Evolutionary conservation across 2,113 vertebrate genomes (phyloP).

Genomic region (Odocoileus hemionus): DNA sequence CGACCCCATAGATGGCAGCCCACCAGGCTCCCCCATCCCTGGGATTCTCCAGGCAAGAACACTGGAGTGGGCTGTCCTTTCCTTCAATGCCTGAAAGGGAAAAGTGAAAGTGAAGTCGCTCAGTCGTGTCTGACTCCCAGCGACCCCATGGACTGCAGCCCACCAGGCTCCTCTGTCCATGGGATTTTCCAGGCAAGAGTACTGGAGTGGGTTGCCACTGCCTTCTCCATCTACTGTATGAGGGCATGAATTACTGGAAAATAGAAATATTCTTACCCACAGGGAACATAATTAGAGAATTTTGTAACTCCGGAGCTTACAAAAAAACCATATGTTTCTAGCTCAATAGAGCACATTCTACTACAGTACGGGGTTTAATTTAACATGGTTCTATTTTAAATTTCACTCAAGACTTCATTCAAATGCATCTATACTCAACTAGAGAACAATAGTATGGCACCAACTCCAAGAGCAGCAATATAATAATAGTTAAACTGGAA

Average conservation of each 20-base stretch:
- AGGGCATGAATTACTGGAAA: background rate
- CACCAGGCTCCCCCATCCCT: accelerated
- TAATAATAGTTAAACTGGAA: background rate
- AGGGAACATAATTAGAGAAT: background rate
- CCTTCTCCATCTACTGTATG: accelerated
- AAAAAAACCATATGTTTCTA: background rate
- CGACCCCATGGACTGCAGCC: background rate
- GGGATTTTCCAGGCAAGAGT: background rate
- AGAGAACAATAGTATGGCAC: background rate
- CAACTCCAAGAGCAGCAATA: background rate
- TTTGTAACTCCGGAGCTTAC: background rate
- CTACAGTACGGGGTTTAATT: background rate
- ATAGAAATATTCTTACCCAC: background rate
- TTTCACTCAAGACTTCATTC: background rate
- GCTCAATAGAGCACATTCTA: background rate
- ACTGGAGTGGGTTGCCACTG: background rate
- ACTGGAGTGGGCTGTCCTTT: background rate
- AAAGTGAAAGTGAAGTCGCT: background rate
- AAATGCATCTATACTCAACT: background rate
- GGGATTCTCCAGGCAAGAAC: background rate
- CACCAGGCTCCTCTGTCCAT: background rate
- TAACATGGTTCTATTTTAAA: background rate
- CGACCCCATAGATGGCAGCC: background rate
- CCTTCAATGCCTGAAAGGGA: background rate
- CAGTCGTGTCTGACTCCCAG: background rate